Percentiles rank a stretch among this genome's conserved stretches.
These are phyloP conservation scores for Resseliella maxima DNA, from an alignment of 2,888 invertebrate genomes.

Conservation along the genomic window DNA sequence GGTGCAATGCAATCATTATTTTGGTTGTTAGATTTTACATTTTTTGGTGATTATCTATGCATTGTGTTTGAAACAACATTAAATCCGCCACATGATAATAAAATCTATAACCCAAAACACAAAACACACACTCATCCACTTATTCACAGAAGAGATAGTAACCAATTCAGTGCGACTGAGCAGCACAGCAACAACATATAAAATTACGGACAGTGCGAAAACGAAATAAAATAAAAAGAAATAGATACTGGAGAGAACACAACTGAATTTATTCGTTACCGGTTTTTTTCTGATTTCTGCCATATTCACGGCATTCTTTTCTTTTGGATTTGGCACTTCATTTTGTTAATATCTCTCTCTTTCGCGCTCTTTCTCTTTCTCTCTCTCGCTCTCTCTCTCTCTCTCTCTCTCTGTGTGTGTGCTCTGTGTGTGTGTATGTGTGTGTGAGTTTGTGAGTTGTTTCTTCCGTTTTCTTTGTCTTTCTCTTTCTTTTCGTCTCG, in stretches of 20 bases:
- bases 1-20: conserved; percentile 16
- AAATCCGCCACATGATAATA: too few species aligned
- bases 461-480: too few species aligned
- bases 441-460: too few species aligned
- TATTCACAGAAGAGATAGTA: too few species aligned
- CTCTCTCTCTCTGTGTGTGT: too few species aligned
- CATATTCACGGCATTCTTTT: conserved; percentile 2
- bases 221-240: background rate
- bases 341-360: background rate
- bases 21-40: conserved; percentile 15
- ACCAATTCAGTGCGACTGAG: too few species aligned
- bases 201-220: background rate
- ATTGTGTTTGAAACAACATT: background rate
- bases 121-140: too few species aligned
- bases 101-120: too few species aligned
- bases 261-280: conserved; percentile 41
- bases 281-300: conserved; percentile 9
- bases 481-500: background rate
- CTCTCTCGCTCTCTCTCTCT: too few species aligned
- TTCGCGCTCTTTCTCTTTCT: background rate
- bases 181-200: background rate
- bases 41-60: background rate
- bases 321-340: background rate
- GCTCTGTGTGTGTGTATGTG: too few species aligned
- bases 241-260: background rate